These are phyloP conservation scores for Tetramorium alpestre DNA, from an alignment of 1,140 invertebrate species.

Conservation along the genomic window DNA sequence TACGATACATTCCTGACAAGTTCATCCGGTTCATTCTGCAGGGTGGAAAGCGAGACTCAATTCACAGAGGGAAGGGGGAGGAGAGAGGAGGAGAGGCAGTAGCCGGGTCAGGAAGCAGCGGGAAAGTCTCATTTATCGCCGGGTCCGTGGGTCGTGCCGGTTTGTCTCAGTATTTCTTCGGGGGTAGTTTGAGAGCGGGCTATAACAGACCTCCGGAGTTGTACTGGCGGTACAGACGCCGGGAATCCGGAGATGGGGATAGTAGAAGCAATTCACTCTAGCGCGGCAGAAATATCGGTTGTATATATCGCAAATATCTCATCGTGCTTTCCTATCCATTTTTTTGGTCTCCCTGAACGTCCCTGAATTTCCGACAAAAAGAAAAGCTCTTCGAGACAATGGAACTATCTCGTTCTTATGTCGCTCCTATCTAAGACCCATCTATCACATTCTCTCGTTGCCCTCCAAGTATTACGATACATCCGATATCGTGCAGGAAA, in stretches of 20 bases:
- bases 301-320: slow-evolving; percentile 55
- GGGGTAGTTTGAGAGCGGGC: slow-evolving; percentile 27
- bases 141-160: slow-evolving; percentile 37
- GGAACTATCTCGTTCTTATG: neutral
- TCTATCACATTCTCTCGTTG: neutral
- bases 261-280: slow-evolving; percentile 54
- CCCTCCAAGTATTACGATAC: neutral
- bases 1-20: slow-evolving; percentile 10
- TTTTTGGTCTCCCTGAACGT: slow-evolving; percentile 11
- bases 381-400: slow-evolving; percentile 27
- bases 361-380: slow-evolving; percentile 31
- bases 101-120: slow-evolving; percentile 23
- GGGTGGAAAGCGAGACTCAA: slow-evolving; percentile 27
- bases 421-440: slow-evolving; percentile 7
- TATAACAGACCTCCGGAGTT: slow-evolving; percentile 36
- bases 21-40: slow-evolving; percentile 38
- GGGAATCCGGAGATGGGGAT: slow-evolving; percentile 9
- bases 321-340: slow-evolving; percentile 39
- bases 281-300: slow-evolving; percentile 33
- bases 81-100: neutral
- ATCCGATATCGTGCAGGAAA: neutral
- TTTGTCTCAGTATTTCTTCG: slow-evolving; percentile 63
- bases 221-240: slow-evolving; percentile 4
- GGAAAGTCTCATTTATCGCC: slow-evolving; percentile 62
- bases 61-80: neutral